Evolutionary conservation across 2,113 vertebrate species (phyloP).

Genomic region (Halcyon malimbica): DNA sequence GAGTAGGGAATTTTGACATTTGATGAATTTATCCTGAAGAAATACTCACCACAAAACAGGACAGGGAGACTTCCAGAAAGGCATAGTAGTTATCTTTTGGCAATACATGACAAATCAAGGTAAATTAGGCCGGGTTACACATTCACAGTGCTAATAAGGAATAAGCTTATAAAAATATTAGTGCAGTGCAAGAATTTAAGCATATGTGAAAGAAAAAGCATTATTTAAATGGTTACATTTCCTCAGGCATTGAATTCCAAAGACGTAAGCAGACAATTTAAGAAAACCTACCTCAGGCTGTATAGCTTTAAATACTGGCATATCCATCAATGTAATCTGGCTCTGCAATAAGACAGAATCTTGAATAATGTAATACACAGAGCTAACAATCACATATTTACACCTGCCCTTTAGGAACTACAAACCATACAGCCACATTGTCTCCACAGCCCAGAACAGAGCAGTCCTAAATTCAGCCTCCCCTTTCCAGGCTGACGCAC

Average conservation of each 20-base stretch:
- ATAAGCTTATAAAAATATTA: background rate
- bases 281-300: conserved; percentile 88
- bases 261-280: background rate
- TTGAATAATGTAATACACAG: background rate
- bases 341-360: conserved; percentile 78
- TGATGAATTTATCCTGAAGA: background rate
- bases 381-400: background rate
- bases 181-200: background rate
- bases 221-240: background rate
- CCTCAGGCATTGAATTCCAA: background rate
- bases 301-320: conserved; percentile 93
- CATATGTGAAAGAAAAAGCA: background rate
- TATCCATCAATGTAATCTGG: conserved; percentile 94
- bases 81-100: background rate
- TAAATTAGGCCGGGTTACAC: background rate
- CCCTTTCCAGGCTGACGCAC: background rate
- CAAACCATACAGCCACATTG: background rate
- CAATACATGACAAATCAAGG: background rate
- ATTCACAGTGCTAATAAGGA: background rate
- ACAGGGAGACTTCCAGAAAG: background rate
- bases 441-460: background rate
- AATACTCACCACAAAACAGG: background rate
- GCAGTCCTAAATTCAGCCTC: background rate
- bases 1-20: background rate
- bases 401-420: background rate